Percentiles rank a stretch among this genome's conserved stretches.
These are phyloP conservation scores for Danio aesculapii DNA, from an alignment of 2,797 vertebrate genomes.

Conservation along the genomic window DNA sequence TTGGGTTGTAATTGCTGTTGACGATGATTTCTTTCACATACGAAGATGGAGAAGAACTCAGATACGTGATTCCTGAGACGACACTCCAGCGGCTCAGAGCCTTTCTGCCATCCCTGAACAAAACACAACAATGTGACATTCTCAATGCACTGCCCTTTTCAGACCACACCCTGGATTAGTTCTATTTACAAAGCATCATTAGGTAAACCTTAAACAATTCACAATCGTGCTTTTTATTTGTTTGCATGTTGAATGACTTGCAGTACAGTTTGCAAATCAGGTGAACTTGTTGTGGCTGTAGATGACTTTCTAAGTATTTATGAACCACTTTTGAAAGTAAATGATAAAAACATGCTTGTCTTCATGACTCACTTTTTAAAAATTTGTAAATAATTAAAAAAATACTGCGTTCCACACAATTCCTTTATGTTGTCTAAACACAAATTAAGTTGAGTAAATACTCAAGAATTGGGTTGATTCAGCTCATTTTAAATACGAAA, in stretches of 20 bases:
- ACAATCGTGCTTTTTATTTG: neutral
- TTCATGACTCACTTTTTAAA: constrained; percentile 14
- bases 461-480: too few relatives aligned
- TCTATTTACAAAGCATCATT: neutral
- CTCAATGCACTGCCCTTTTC: neutral
- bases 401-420: too few relatives aligned
- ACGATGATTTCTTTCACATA: constrained; percentile 85
- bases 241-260: neutral
- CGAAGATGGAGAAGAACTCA: constrained; percentile 68
- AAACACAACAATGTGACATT: neutral
- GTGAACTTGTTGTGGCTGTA: neutral
- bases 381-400: too few relatives aligned
- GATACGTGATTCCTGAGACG: constrained; percentile 73
- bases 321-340: neutral
- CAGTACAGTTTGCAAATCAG: neutral
- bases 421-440: too few relatives aligned
- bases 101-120: constrained; percentile 62
- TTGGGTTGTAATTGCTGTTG: constrained; percentile 56
- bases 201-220: neutral
- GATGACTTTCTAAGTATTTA: too few relatives aligned
- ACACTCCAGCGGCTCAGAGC: constrained; percentile 83
- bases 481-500: too few relatives aligned
- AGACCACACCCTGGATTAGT: neutral
- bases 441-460: too few relatives aligned
- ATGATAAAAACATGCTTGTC: neutral